phyloP scores from a whole-genome alignment of 1,140 invertebrate genomes.

The Drosophila sp. region DNA sequence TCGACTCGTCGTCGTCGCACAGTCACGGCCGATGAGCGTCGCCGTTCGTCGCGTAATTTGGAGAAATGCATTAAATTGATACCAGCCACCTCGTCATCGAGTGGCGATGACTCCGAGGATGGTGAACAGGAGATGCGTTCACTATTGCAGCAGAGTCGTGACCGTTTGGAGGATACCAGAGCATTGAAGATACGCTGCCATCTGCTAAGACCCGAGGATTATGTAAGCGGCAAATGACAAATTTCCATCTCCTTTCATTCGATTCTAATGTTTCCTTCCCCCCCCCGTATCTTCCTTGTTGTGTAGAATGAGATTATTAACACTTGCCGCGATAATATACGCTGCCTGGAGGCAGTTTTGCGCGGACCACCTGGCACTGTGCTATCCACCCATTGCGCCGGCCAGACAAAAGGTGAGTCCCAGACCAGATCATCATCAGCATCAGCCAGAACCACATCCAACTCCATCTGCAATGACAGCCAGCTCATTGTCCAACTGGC shows the following conservation, averaged over 20 bases:
- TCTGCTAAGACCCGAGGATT: conserved; percentile 80
- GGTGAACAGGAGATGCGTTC: conserved; percentile 81
- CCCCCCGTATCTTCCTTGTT: conserved; percentile 1
- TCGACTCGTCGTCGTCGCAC: conserved; percentile 74
- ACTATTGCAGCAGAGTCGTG: conserved; percentile 70
- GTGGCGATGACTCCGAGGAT: conserved; percentile 71
- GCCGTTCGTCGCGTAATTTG: conserved; percentile 74
- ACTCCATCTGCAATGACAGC: not conserved
- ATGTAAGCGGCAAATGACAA: conserved; percentile 60
- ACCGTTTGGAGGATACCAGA: conserved; percentile 76
- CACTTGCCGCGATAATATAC: conserved; percentile 90
- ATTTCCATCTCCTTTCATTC: not conserved
- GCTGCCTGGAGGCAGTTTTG: conserved; percentile 86
- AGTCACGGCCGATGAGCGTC: conserved; percentile 70
- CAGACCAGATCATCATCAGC: conserved; percentile 46
- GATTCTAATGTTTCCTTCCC: not conserved
- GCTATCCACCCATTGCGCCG: conserved; percentile 69
- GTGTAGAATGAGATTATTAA: conserved; percentile 89
- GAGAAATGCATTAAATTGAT: conserved; percentile 78
- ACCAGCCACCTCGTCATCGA: conserved; percentile 70
- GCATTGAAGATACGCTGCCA: conserved; percentile 79
- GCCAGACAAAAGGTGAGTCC: conserved; percentile 82
- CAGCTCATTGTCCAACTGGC: conserved; percentile 15
- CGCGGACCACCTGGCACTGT: conserved; percentile 78
- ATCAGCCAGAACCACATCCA: conserved; percentile 24